These are phyloP conservation scores for Lates calcarifer DNA, from an alignment of 2,113 vertebrate genomes.

Conservation along the genomic window DNA sequence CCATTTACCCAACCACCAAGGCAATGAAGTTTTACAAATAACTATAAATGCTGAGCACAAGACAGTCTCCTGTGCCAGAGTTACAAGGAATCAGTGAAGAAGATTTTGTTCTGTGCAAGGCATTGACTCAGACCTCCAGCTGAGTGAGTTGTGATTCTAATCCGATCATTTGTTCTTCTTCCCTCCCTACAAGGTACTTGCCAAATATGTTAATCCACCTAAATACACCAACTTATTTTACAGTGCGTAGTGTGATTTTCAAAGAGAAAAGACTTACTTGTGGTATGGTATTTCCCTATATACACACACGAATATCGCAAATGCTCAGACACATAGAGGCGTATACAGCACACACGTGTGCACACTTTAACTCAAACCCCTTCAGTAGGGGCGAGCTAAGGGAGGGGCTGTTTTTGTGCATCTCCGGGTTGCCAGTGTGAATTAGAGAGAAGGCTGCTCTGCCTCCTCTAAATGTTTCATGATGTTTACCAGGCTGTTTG, in stretches of 20 bases:
- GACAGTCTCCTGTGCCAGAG: conserved; percentile 44
- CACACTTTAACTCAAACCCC: conserved; percentile 39
- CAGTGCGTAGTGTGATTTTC: conserved; percentile 8
- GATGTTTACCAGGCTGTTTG: conserved; percentile 87
- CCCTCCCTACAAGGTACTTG: conserved; percentile 27
- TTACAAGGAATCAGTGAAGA: conserved; percentile 51
- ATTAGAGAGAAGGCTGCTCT: conserved; percentile 82
- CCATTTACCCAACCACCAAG: conserved; percentile 43
- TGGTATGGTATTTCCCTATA: not conserved
- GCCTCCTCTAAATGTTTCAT: conserved; percentile 87
- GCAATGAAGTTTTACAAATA: conserved; percentile 62
- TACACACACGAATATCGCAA: not conserved
- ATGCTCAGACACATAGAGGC: conserved; percentile 1
- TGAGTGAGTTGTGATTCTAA: conserved; percentile 69
- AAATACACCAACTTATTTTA: conserved; percentile 39
- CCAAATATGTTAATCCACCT: conserved; percentile 63
- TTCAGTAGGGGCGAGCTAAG: conserved; percentile 57
- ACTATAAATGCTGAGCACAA: conserved; percentile 43
- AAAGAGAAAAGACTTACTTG: conserved; percentile 20
- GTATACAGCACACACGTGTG: not conserved
- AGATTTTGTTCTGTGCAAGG: conserved; percentile 54
- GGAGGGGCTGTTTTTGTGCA: conserved; percentile 78
- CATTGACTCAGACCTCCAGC: conserved; percentile 64
- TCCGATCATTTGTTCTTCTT: conserved; percentile 63
- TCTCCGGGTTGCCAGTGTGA: conserved; percentile 76